These are phyloP conservation scores for Drymonia ruficornis DNA, from an alignment of 2,888 invertebrate species.

Conservation along the genomic window DNA sequence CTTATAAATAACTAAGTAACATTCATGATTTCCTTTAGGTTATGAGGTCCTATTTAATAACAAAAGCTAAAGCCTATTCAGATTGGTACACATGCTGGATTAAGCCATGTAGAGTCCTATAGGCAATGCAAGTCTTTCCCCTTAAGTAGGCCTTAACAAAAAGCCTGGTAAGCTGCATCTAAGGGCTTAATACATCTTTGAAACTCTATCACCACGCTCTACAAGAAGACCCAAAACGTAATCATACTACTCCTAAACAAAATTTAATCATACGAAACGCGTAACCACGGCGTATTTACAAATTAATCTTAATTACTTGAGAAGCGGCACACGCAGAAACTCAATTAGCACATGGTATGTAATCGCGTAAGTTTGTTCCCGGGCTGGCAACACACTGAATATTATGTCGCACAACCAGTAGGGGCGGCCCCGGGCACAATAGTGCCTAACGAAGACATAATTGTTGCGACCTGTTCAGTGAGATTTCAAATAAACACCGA, in stretches of 20 bases:
- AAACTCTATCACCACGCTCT: too few species aligned
- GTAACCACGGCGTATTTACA: not conserved
- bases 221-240: too few species aligned
- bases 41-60: too few species aligned
- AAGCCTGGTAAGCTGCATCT: too few species aligned
- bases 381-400: constrained; percentile 12
- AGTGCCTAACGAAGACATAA: constrained; percentile 30
- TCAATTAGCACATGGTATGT: constrained; percentile 1
- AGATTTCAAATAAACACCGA: not conserved
- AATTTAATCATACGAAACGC: not conserved
- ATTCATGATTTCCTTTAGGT: too few species aligned
- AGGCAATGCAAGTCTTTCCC: too few species aligned
- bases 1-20: too few species aligned
- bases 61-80: too few species aligned
- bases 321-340: not conserved
- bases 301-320: not conserved
- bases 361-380: constrained; percentile 13
- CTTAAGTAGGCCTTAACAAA: too few species aligned
- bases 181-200: too few species aligned
- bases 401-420: constrained; percentile 19
- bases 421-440: constrained; percentile 21
- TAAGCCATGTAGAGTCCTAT: too few species aligned
- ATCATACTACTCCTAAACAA: not conserved
- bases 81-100: too few species aligned
- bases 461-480: constrained; percentile 11